A percentile compares a stretch with the other conserved stretches of the same genome.
Evolutionary conservation across 2,888 invertebrate species (phyloP).

Genomic region (Cryptosula pallasiana): DNA sequence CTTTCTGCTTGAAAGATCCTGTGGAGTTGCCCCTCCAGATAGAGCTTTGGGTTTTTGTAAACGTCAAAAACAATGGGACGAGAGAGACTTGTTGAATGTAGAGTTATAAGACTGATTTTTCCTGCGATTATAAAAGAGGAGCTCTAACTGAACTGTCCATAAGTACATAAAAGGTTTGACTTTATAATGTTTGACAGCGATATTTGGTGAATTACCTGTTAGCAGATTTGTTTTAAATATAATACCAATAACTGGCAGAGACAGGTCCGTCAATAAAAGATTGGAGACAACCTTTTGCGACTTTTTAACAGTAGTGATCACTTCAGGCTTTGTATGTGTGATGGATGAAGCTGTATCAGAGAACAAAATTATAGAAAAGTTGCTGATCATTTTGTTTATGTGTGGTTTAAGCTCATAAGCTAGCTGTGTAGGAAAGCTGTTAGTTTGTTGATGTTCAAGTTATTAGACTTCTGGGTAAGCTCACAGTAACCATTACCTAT

Average conservation of each 20-base stretch:
- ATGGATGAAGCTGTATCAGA: neutral
- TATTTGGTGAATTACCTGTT: neutral
- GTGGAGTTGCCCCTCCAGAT: constrained; percentile 18
- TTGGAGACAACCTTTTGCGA: neutral
- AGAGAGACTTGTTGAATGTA: neutral
- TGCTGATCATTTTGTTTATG: too few species aligned
- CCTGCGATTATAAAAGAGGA: neutral
- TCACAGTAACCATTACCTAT: too few species aligned
- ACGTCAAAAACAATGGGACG: constrained; percentile 8
- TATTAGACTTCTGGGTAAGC: too few species aligned
- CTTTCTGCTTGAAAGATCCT: constrained; percentile 12
- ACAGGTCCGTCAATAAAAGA: neutral
- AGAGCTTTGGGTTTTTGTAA: constrained; percentile 14
- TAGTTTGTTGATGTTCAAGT: too few species aligned
- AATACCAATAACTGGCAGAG: neutral
- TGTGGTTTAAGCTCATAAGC: too few species aligned
- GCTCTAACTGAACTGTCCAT: too few species aligned
- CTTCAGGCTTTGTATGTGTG: neutral
- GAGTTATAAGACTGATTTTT: neutral
- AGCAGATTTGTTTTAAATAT: neutral
- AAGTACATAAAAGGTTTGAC: too few species aligned
- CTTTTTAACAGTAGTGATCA: neutral
- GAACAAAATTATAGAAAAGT: too few species aligned
- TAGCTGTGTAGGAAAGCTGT: too few species aligned
- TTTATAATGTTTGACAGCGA: too few species aligned